Percentiles rank a stretch among this genome's conserved stretches.
Conservation (phyloP, 2,797 vertebrate genomes). For the Micropoecilia bifurca region DNA sequence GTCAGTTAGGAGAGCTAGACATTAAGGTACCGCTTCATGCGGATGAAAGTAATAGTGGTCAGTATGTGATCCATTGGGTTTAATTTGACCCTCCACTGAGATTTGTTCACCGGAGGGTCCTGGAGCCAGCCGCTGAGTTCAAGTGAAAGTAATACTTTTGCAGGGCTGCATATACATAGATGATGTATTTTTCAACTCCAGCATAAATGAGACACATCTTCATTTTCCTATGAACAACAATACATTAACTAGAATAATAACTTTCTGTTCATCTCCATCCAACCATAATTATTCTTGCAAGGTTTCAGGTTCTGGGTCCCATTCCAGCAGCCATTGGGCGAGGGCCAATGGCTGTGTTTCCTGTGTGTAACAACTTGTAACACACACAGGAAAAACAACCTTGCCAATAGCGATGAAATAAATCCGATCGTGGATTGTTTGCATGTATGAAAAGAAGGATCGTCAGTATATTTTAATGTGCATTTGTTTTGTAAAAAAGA, state of each 20-base stretch:
- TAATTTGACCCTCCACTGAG: conserved; percentile 32
- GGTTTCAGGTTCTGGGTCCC: not conserved
- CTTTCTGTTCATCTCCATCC: not conserved
- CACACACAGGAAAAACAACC: conserved; percentile 6
- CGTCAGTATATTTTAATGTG: not conserved
- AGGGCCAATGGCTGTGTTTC: not conserved
- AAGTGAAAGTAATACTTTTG: not conserved
- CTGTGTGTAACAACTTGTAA: not conserved
- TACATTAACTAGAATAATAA: not conserved
- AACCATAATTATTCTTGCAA: not conserved
- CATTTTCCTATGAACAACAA: not conserved
- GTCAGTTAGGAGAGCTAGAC: conserved; percentile 41
- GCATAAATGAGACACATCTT: no score
- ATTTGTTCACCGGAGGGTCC: not conserved
- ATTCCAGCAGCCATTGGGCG: not conserved
- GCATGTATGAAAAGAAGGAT: not conserved
- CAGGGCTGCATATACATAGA: not conserved
- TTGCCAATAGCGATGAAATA: not conserved
- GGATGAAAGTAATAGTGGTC: conserved; percentile 16
- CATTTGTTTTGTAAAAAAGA: not conserved
- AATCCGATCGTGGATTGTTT: not conserved
- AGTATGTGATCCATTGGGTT: conserved; percentile 28
- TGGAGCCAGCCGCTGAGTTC: not conserved
- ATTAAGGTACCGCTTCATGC: conserved; percentile 16
- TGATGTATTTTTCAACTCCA: not conserved